A percentile compares a stretch with the other conserved stretches of the same genome.
These are phyloP conservation scores for Palloptera scutellata DNA, from an alignment of 2,888 invertebrate genomes.

Conservation along the genomic window DNA sequence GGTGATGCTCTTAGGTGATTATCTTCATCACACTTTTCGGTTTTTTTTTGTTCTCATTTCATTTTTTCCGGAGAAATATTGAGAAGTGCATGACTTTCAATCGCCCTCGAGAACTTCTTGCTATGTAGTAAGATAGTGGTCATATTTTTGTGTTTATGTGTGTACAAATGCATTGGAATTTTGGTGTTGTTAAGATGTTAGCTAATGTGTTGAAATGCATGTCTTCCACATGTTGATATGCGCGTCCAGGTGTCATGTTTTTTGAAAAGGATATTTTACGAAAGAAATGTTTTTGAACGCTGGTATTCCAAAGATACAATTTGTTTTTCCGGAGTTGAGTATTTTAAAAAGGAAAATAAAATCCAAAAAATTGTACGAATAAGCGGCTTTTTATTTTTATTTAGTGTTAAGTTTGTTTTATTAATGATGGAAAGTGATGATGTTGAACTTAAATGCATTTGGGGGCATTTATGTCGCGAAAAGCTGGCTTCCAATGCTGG, in stretches of 20 bases:
- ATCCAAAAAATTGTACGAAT: no score
- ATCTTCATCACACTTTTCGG: not conserved
- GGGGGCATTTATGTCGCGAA: no score
- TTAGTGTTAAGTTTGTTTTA: no score
- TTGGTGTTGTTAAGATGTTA: constrained; percentile 16
- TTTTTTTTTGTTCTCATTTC: not conserved
- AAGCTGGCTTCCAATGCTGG: no score
- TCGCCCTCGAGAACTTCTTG: constrained; percentile 30
- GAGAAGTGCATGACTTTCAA: constrained; percentile 30
- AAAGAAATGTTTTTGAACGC: no score
- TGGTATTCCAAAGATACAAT: no score
- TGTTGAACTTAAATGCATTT: no score
- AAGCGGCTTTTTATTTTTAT: no score
- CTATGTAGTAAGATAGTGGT: constrained; percentile 13
- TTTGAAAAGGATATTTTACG: not conserved
- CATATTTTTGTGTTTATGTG: not conserved
- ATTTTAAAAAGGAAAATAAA: no score
- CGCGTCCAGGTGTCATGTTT: constrained; percentile 22
- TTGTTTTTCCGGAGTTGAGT: no score
- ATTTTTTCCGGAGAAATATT: not conserved
- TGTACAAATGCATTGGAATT: not conserved
- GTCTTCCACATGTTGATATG: constrained; percentile 23
- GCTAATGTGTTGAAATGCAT: constrained; percentile 19
- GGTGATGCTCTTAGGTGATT: not conserved
- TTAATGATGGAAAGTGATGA: no score